phyloP scores from a whole-genome alignment of 2,888 invertebrate species.

The Spodoptera exigua region DNA sequence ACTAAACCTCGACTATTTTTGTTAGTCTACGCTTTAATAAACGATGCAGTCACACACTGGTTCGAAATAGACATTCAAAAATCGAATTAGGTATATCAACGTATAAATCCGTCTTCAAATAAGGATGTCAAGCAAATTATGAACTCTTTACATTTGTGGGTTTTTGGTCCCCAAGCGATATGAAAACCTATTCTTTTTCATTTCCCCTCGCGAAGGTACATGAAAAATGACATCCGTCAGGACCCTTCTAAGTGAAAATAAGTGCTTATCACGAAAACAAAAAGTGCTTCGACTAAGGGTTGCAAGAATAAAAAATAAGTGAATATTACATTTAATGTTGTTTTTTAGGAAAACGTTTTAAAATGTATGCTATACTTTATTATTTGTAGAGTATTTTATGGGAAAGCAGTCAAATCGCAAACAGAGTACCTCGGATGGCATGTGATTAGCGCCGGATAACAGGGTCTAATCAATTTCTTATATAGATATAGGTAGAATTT shows the following conservation, averaged over 20 bases:
- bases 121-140: not conserved
- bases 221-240: slow-evolving; percentile 55
- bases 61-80: slow-evolving; percentile 6
- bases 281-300: slow-evolving; percentile 34
- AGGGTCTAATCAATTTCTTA: no score
- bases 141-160: slow-evolving; percentile 19
- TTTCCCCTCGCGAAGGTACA: slow-evolving; percentile 51
- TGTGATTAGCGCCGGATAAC: no score
- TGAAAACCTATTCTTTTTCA: slow-evolving; percentile 35
- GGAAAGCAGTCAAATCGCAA: no score
- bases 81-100: slow-evolving; percentile 12
- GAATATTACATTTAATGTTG: not conserved
- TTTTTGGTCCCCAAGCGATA: slow-evolving; percentile 19
- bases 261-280: slow-evolving; percentile 58
- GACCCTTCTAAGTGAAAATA: slow-evolving; percentile 52
- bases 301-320: slow-evolving; percentile 14
- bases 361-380: not conserved
- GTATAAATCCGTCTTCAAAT: slow-evolving; percentile 1
- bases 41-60: slow-evolving; percentile 34
- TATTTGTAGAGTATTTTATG: no score
- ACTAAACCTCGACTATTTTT: slow-evolving; percentile 13
- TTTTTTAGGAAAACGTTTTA: not conserved
- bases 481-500: no score
- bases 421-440: no score
- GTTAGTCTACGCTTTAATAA: slow-evolving; percentile 9